A percentile compares a stretch with the other conserved stretches of the same genome.
Evolutionary conservation across 2,113 vertebrate genomes (phyloP).

Genomic region (Malurus alboscapulatus): DNA sequence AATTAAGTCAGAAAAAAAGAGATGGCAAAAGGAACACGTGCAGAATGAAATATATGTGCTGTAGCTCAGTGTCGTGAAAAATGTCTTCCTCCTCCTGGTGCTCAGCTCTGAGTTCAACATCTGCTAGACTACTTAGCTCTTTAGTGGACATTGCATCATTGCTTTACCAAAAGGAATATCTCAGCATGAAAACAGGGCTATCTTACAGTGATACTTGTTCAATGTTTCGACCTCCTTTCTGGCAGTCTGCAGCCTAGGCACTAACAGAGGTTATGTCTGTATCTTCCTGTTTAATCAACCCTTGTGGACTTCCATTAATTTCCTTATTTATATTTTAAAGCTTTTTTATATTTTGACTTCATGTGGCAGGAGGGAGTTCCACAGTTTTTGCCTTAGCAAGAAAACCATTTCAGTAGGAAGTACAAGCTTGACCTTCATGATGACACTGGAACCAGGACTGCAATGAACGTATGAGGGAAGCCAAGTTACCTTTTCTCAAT

Average conservation of each 20-base stretch:
- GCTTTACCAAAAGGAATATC: neutral
- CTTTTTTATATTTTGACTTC: neutral
- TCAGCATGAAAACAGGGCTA: neutral
- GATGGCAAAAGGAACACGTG: neutral
- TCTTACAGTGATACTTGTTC: neutral
- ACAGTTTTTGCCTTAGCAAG: neutral
- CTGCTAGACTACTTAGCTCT: conserved; percentile 44
- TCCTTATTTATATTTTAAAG: neutral
- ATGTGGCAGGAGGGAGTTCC: neutral
- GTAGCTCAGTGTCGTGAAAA: conserved; percentile 37
- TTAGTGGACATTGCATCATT: neutral
- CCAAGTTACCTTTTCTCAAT: neutral
- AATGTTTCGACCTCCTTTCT: neutral
- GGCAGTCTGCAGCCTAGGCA: neutral
- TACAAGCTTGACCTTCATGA: neutral
- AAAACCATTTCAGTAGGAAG: neutral
- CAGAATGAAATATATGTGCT: conserved; percentile 22
- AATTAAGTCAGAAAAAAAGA: neutral
- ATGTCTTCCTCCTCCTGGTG: conserved; percentile 27
- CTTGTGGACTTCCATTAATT: neutral
- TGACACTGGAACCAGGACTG: neutral
- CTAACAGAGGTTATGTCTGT: neutral
- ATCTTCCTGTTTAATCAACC: neutral
- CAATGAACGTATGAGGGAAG: neutral
- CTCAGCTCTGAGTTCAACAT: conserved; percentile 20